phyloP scores from a whole-genome alignment of 2,797 vertebrate genomes.

The Limosa lapponica region DNA sequence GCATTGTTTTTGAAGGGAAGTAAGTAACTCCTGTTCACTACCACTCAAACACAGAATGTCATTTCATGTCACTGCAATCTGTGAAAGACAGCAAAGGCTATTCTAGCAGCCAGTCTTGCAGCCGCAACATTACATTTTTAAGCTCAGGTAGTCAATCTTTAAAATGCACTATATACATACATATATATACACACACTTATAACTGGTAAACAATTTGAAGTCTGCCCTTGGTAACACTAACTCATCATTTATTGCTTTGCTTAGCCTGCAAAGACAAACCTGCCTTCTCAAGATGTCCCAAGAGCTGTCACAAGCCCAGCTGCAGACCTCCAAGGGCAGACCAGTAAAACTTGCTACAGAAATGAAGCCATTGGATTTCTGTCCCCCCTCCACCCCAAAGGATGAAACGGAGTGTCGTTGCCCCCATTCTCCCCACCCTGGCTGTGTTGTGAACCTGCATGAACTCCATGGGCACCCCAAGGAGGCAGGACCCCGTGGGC shows the following conservation, averaged over 20 bases:
- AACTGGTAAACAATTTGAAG: neutral
- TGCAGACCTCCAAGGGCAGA: neutral
- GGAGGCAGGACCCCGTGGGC: neutral
- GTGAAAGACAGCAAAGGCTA: neutral
- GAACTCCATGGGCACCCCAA: neutral
- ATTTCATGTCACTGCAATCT: neutral
- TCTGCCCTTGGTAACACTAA: neutral
- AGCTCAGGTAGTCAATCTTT: neutral
- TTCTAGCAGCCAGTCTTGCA: neutral
- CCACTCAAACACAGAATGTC: neutral
- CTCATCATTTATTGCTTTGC: slow-evolving; percentile 34
- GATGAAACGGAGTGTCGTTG: rapidly evolving
- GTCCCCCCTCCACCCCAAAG: neutral
- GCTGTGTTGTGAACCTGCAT: neutral
- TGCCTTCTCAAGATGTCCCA: neutral
- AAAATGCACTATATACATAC: neutral
- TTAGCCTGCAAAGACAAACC: slow-evolving; percentile 3
- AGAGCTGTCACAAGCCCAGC: neutral
- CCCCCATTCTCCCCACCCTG: neutral
- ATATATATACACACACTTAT: rapidly evolving
- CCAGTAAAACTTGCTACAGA: neutral
- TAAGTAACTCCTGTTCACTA: neutral
- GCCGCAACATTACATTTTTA: neutral
- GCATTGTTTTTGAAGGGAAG: neutral
- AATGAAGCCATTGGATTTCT: neutral